These are phyloP conservation scores for Nebria salina DNA, from an alignment of 2,888 invertebrate species.

Conservation along the genomic window DNA sequence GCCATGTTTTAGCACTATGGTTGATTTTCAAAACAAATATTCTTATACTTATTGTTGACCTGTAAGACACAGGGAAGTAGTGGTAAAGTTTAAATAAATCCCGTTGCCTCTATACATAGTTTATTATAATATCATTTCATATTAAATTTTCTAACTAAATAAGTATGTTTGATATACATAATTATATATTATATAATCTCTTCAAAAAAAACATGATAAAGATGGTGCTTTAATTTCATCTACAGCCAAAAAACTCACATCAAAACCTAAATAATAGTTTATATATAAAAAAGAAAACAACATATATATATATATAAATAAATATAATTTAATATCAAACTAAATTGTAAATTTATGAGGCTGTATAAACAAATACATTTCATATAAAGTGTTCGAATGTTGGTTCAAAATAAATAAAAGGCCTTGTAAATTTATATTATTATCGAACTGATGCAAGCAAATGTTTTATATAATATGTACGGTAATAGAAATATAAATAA, in stretches of 20 bases:
- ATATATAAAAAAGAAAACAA: constrained; percentile 4
- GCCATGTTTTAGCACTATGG: background rate
- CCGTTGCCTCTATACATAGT: constrained; percentile 46
- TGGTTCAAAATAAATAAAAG: constrained; percentile 33
- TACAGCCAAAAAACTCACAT: constrained; percentile 2
- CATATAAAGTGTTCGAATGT: constrained; percentile 35
- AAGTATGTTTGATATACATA: constrained; percentile 38
- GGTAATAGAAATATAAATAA: constrained; percentile 39
- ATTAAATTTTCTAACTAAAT: constrained; percentile 42
- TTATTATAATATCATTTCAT: constrained; percentile 43
- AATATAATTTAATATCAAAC: constrained; percentile 11
- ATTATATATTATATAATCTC: constrained; percentile 30
- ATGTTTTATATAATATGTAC: constrained; percentile 42
- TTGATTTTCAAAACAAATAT: constrained; percentile 20
- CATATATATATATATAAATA: background rate
- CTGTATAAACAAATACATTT: constrained; percentile 33
- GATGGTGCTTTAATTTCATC: constrained; percentile 41
- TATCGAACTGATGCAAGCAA: constrained; percentile 43
- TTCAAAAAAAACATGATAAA: constrained; percentile 14
- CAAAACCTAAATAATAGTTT: constrained; percentile 8
- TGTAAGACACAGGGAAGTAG: constrained; percentile 36
- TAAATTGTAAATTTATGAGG: constrained; percentile 45
- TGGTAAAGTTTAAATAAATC: constrained; percentile 42
- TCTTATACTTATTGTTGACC: constrained; percentile 46
- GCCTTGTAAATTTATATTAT: constrained; percentile 46